phyloP scores from a whole-genome alignment of 2,797 vertebrate species.

The Schizopygopsis malacanthus region DNA sequence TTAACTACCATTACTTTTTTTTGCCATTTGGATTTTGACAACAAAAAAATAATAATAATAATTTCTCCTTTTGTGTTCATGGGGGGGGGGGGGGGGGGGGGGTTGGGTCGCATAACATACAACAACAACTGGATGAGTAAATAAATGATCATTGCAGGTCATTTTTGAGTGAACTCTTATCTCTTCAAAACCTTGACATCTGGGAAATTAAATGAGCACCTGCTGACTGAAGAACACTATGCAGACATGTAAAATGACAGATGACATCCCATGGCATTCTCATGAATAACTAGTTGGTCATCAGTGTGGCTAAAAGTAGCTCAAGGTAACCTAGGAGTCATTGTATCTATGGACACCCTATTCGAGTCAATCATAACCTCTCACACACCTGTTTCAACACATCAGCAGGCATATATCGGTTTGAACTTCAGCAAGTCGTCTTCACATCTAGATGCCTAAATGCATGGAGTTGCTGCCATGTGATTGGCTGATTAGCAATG shows the following conservation, averaged over 20 bases:
- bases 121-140: too few species aligned
- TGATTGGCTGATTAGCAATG: too few species aligned
- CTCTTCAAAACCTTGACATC: not conserved
- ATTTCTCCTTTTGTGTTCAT: too few species aligned
- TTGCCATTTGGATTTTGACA: not conserved
- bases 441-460: too few species aligned
- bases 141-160: not conserved
- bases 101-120: rapidly evolving
- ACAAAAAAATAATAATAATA: not conserved
- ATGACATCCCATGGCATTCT: conserved; percentile 28
- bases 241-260: conserved; percentile 47
- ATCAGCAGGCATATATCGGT: not conserved
- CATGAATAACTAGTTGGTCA: conserved; percentile 10
- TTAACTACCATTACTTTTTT: not conserved
- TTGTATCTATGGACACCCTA: not conserved
- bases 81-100: too few species aligned
- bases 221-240: conserved; percentile 56
- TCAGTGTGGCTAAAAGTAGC: conserved; percentile 22
- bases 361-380: not conserved
- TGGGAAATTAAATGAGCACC: conserved; percentile 60
- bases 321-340: conserved; percentile 5
- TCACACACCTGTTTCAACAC: not conserved
- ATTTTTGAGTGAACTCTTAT: not conserved
- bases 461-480: too few species aligned
- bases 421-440: too few species aligned